Base-by-base conservation (phyloP, 1,140 invertebrate species). In the Tetraneura akinire region DNA sequence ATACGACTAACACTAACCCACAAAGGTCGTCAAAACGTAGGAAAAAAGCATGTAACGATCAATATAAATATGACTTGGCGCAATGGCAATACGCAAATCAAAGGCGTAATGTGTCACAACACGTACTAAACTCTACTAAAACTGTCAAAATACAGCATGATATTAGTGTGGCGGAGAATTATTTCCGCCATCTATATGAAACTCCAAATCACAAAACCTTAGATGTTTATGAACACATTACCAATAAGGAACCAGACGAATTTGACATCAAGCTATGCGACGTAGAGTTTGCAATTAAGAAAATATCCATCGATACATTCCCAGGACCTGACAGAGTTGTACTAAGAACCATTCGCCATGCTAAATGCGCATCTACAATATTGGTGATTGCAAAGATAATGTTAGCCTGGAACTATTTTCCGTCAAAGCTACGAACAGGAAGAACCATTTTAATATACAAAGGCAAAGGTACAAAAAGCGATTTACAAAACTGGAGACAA, bases 1-100 rank as follows among this genome's bases (percentile, higher is more conserved):
- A 55, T 14, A 55, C 51, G 51, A 55, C 51, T 8, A 55, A 55
- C 16, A n/a, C n/a, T n/a, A n/a, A n/a, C n/a, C 51, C 51, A 55
- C 51, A 55, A 21, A 55, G 13, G 16, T 55, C 51, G 51, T 55
- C 13, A 14, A 55, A 55, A 55, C 14, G 51, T 16, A 55, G 5
- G 13, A 55, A 55, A 55, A 55, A 55, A 14, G 4, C 16, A 21
- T 8, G 5, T 14, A 55, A 4, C 51, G 51, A 14, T 14, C 3
- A 55, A 55, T 55, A 55, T 55, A 55, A 55, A 55, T 55, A 55
- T 21, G 51, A 55, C 16, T 55, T 55, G 13, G 51, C 51, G 16
- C 51, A 55, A 55, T 55, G 51, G 51, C 51, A 55, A 55, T 55
- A 55, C 51, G 51, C 51, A 55, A 55, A 55, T 55, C 51, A 55